Base-by-base conservation (phyloP, 1,140 invertebrate species). In the Centruroides vittatus region DNA sequence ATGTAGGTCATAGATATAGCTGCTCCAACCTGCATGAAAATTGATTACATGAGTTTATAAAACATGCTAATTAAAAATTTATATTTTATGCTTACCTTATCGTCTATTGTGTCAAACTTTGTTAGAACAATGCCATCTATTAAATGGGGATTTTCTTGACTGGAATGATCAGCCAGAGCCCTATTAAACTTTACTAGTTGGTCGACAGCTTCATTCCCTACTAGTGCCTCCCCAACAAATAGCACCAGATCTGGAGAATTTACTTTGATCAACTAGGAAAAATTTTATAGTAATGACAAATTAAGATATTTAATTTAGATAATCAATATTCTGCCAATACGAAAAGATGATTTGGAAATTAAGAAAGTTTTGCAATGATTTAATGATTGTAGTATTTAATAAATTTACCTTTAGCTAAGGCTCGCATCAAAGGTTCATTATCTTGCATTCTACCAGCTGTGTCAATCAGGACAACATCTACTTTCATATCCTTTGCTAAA, bases 1-100 rank as follows among this genome's bases (percentile, higher is more conserved):
- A 98, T 98, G 72, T 99, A 99, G 0, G 96, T 98, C 97, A 99
- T 99, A 8, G 96, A 99, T 68, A 99, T 95, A 52, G 97, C 95
- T 57, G 97, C 96, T 35, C 97, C 97, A 55, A 99, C 79, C 73
- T 81, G 51, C 51, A 5, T 23, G 23, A 23, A 2, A 23, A 23
- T 23, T 23, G 23, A 23, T 23, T 23, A 23, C 23, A 23, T 23
- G 23, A 23, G 23, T 23, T 23, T 55, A 23, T 36, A 35, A 10
- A 35, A 35, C 77, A 98, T 98, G 10, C 95, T 98, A 3, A 98
- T 78, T 4, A 98, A 92, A 66, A 98, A 98, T 35, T 23, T 23
- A 23, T 23, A 23, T 2, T 23, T 23, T 2, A 23, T 23, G 94
- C 95, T 76, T 98, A 95, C 67, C 98, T 98, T 55, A 67, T 82